These are phyloP conservation scores for Tinea semifulvella DNA, from an alignment of 2,888 invertebrate species.

Conservation along the genomic window DNA sequence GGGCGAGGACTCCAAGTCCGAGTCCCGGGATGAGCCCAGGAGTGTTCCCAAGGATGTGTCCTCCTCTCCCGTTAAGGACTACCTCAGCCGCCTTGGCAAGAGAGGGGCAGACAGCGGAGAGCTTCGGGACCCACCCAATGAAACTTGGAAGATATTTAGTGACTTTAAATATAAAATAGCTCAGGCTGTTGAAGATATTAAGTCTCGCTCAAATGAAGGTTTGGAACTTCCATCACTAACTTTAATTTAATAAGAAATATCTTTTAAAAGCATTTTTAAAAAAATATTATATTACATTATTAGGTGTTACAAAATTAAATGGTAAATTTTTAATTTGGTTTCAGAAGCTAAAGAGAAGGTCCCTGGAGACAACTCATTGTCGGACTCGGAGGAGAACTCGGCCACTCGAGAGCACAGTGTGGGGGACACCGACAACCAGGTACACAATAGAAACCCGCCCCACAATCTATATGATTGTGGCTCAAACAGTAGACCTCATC, in stretches of 20 bases:
- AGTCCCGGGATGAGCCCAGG: slow-evolving; percentile 37
- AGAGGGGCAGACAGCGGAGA: slow-evolving; percentile 60
- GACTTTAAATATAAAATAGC: slow-evolving; percentile 79
- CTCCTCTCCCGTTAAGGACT: slow-evolving; percentile 65
- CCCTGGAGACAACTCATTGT: slow-evolving; percentile 71
- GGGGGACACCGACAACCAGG: slow-evolving; percentile 62
- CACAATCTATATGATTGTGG: too few relatives aligned
- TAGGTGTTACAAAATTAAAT: too few relatives aligned
- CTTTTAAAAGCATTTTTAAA: too few relatives aligned
- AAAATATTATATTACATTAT: too few relatives aligned
- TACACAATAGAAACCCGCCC: slow-evolving; percentile 24
- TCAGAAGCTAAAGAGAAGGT: slow-evolving; percentile 53
- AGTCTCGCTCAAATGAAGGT: slow-evolving; percentile 72
- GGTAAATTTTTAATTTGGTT: too few relatives aligned
- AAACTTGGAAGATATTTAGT: slow-evolving; percentile 77
- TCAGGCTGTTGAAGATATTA: slow-evolving; percentile 80
- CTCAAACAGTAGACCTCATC: too few relatives aligned
- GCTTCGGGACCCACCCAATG: slow-evolving; percentile 52
- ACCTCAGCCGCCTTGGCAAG: slow-evolving; percentile 67
- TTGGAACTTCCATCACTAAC: too few relatives aligned
- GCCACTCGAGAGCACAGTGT: slow-evolving; percentile 53
- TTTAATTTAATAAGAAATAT: too few relatives aligned
- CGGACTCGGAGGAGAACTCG: slow-evolving; percentile 69
- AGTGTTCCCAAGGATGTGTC: slow-evolving; percentile 39
- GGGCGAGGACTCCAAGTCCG: slow-evolving; percentile 35